phyloP scores from a whole-genome alignment of 2,797 vertebrate species.

The Pseudomugil tenellus region DNA sequence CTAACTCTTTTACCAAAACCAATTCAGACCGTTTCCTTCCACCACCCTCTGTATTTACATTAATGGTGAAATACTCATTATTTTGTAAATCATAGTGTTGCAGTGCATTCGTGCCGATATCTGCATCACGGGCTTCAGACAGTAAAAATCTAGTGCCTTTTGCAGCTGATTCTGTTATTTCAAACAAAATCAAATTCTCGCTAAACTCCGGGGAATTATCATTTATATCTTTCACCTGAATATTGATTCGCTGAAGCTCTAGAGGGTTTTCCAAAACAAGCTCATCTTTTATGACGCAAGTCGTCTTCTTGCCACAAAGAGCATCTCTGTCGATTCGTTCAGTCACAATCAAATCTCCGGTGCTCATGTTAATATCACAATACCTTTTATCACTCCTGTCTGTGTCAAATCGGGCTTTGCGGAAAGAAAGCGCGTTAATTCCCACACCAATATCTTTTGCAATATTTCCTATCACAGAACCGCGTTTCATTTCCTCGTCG shows the following conservation, averaged over 20 bases:
- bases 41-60: conserved; percentile 17
- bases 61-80: conserved; percentile 58
- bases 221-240: conserved; percentile 81
- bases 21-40: conserved; percentile 46
- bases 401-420: conserved; percentile 60
- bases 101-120: conserved; percentile 74
- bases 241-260: conserved; percentile 74
- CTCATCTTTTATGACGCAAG: conserved; percentile 76
- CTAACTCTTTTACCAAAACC: conserved; percentile 56
- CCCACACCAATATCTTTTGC: conserved; percentile 53
- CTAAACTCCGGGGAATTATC: conserved; percentile 81
- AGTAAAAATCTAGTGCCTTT: conserved; percentile 71
- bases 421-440: conserved; percentile 16
- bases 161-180: conserved; percentile 69
- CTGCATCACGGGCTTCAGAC: conserved; percentile 75
- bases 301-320: conserved; percentile 64
- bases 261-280: conserved; percentile 81
- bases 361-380: conserved; percentile 55
- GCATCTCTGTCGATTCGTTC: conserved; percentile 69
- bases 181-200: conserved; percentile 68
- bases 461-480: conserved; percentile 55
- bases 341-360: conserved; percentile 53
- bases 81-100: conserved; percentile 49
- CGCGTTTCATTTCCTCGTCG: conserved; percentile 52
- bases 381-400: conserved; percentile 39